phyloP scores from a whole-genome alignment of 2,113 vertebrate species.

The Vulpes lagopus region DNA sequence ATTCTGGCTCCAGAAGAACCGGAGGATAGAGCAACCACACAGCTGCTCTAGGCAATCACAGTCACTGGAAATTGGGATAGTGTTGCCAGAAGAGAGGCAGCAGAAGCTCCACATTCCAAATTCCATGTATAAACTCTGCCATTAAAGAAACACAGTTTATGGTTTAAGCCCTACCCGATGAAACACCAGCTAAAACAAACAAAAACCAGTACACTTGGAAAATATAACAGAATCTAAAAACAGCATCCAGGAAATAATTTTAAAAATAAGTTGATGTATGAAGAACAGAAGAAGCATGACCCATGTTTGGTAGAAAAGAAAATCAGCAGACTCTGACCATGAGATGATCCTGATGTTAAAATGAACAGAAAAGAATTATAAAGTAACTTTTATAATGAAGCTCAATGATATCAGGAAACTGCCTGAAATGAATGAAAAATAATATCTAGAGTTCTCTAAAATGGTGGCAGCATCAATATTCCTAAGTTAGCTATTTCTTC shows the following conservation, averaged over 20 bases:
- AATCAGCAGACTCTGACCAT: background rate
- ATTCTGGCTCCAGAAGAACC: background rate
- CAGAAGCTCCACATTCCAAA: background rate
- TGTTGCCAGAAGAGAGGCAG: background rate
- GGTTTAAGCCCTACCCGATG: background rate
- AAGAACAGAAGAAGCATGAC: background rate
- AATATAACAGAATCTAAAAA: background rate
- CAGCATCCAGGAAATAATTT: background rate
- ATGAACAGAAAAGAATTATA: background rate
- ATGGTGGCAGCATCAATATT: fast-evolving
- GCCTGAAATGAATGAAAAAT: background rate
- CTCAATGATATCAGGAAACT: background rate
- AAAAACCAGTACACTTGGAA: background rate
- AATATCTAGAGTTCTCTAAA: background rate
- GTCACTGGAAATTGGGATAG: background rate
- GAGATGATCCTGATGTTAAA: background rate
- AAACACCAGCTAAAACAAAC: background rate
- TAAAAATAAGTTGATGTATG: background rate
- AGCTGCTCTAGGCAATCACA: background rate
- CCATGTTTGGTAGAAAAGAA: background rate
- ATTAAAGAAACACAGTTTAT: background rate
- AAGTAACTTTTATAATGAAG: background rate
- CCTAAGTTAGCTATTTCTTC: background rate
- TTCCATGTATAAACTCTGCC: background rate
- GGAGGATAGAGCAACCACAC: background rate